Evolutionary conservation across 53 echinoderm and acorn worm species (phyloP), one percentile per base, ranked within the genome.

Genomic region (Apostichopus leukothele): DNA sequence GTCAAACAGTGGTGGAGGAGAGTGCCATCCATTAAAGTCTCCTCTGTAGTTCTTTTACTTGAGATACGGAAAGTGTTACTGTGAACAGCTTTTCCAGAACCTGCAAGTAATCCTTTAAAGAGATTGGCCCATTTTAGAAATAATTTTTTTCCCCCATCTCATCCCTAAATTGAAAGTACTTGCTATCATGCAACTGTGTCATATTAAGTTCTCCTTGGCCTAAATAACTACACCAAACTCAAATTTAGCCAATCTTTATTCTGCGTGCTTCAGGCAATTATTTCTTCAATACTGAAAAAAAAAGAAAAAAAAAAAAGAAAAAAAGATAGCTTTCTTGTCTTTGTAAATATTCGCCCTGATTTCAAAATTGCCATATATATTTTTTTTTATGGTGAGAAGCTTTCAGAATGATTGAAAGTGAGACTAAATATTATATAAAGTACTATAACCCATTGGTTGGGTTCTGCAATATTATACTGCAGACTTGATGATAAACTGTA

Each of bases 371-470:
- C 39, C 39, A 39, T 3, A 39, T 39, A 39, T 39, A 39, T 39
- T 39, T 63, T 16, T 51, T 18, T 13, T 51, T 79, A 13, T 79
- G 79, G 50, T 19, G 51, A 16, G 51, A 79, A 50, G 53, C 79
- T 79, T 79, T 79, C 79, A 79, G 79, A 51, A 5, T 79, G 79
- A 79, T 79, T 79, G 79, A 79, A 79, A 79, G 13, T 3, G 20
- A 79, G 50, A 50, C 53, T 79, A 52, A 52, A 79, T 79, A 63
- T 63, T 16, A 16, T 16, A 63, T 16, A 63, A 63, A 63, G 63
- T 63, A 16, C 63, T 63, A 11, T 63, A 63, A 63, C 63, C 63
- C 16, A 16, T 4, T 7, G 63, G 63, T 63, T 63, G 12, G 63
- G 63, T 63, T 63, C 63, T 11, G 11, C 16, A 63, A 13, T 63